These are phyloP conservation scores for Rapana venosa DNA, from an alignment of 2,888 invertebrate species.

Conservation along the genomic window DNA sequence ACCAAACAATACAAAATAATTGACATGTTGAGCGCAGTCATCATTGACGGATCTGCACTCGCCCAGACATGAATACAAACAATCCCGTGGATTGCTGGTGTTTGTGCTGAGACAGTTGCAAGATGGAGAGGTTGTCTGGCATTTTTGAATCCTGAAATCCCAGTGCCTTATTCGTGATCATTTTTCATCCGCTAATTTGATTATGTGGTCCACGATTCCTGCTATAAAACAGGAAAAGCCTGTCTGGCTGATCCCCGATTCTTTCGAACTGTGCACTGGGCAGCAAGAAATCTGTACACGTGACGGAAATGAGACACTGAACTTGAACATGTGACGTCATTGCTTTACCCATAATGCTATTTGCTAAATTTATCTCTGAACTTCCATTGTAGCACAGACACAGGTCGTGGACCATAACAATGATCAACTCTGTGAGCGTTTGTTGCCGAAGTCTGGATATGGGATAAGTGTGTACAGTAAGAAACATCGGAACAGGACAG, in stretches of 20 bases:
- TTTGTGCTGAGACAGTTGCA: background rate
- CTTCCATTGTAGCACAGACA: background rate
- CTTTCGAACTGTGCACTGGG: background rate
- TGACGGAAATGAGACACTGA: background rate
- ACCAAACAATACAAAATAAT: background rate
- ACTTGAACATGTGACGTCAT: slow-evolving; percentile 35
- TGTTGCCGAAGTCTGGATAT: background rate
- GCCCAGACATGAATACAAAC: no score
- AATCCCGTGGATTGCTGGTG: background rate
- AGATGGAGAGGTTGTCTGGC: no score
- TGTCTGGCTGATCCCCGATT: background rate
- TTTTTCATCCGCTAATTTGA: background rate
- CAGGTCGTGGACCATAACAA: slow-evolving; percentile 21
- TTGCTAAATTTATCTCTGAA: slow-evolving; percentile 41
- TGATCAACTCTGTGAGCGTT: background rate
- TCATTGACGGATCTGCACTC: background rate
- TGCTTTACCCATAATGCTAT: slow-evolving; percentile 37
- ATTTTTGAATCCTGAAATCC: no score
- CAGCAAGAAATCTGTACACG: background rate
- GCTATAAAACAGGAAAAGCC: background rate
- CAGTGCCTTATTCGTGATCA: no score
- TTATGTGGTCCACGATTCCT: background rate
- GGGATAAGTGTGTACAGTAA: background rate
- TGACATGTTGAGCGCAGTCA: background rate
- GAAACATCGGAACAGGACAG: background rate